Conservation (phyloP, 2,113 vertebrate species). For the Carlito syrichta region DNA sequence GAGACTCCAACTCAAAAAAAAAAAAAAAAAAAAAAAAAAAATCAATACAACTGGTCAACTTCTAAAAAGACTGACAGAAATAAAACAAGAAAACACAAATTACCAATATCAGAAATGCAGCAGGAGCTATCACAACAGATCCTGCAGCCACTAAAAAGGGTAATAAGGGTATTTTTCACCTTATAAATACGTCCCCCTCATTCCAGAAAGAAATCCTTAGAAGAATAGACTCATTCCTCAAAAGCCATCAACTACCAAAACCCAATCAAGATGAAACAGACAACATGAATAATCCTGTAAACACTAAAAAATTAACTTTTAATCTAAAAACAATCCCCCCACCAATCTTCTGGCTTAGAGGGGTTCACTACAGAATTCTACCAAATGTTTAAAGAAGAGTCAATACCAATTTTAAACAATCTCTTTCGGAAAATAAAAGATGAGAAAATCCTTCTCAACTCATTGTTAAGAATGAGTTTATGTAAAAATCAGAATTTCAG, state of each 20-base stretch:
- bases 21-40: too few relatives aligned
- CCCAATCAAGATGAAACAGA: not conserved
- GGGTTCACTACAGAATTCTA: not conserved
- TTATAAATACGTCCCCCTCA: too few relatives aligned
- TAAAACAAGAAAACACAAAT: not conserved
- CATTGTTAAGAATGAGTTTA: not conserved
- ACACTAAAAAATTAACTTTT: not conserved
- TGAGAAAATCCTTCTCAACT: not conserved
- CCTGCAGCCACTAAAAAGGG: not conserved
- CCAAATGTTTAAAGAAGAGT: not conserved
- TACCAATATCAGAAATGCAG: not conserved
- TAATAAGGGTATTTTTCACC: not conserved
- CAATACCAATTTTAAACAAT: not conserved
- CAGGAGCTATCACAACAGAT: not conserved
- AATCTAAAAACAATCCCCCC: not conserved
- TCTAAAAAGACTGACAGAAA: not conserved
- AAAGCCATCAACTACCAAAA: not conserved
- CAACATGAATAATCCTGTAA: not conserved
- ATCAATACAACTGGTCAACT: not conserved
- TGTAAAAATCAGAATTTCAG: not conserved
- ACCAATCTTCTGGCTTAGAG: not conserved
- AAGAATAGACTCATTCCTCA: not conserved
- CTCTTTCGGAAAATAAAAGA: not conserved
- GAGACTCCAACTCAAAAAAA: too few relatives aligned
- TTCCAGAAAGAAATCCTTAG: too few relatives aligned